Conservation (phyloP, 2,888 invertebrate species). For the Yponomeuta malinellus region DNA sequence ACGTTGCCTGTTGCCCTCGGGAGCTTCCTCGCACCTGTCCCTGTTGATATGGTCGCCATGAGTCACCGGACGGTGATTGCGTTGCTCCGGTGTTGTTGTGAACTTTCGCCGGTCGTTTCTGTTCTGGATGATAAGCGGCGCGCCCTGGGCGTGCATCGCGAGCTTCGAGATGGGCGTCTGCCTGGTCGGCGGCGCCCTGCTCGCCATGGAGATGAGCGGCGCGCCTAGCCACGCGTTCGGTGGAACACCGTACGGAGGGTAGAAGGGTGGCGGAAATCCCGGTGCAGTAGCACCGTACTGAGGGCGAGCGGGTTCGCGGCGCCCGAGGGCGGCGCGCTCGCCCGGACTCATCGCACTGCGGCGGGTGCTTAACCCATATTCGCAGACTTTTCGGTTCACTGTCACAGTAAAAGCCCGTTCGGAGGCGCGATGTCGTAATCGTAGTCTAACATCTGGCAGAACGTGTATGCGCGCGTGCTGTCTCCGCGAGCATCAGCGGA, state of each 20-base stretch:
- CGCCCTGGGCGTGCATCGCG: conserved; percentile 89
- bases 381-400: conserved; percentile 57
- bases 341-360: conserved; percentile 68
- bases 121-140: conserved; percentile 86
- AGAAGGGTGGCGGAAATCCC: conserved; percentile 71
- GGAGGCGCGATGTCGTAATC: conserved; percentile 69
- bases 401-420: conserved; percentile 67
- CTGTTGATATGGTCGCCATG: conserved; percentile 47
- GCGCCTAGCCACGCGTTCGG: conserved; percentile 84
- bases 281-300: conserved; percentile 68
- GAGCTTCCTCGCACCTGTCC: conserved; percentile 51
- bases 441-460: conserved; percentile 69
- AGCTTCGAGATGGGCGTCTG: conserved; percentile 81
- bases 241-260: conserved; percentile 69
- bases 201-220: conserved; percentile 87
- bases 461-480: conserved; percentile 52
- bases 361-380: conserved; percentile 85
- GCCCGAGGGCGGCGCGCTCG: conserved; percentile 72
- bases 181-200: conserved; percentile 68
- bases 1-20: conserved; percentile 58
- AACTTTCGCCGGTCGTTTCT: conserved; percentile 75
- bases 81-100: conserved; percentile 57
- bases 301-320: conserved; percentile 72
- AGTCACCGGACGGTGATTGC: conserved; percentile 51
- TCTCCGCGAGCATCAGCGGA: conserved; percentile 64